These are phyloP conservation scores for Acyrthosiphon pisum DNA, from an alignment of 1,140 invertebrate species.

Conservation along the genomic window DNA sequence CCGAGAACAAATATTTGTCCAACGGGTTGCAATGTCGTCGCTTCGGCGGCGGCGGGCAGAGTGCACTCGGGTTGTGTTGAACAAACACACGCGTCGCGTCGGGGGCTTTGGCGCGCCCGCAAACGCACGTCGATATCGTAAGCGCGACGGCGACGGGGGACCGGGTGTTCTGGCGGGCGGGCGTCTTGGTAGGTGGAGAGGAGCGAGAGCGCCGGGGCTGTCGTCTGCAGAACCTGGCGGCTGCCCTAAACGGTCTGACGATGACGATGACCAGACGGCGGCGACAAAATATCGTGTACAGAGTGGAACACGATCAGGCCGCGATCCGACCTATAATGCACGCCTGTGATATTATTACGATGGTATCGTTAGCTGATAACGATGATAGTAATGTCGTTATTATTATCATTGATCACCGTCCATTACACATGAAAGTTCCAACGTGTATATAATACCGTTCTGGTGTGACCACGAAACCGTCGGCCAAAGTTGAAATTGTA, in stretches of 20 bases:
- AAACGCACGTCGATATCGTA: background rate
- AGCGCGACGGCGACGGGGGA: background rate
- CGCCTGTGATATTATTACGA: background rate
- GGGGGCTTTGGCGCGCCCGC: background rate
- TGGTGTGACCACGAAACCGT: background rate
- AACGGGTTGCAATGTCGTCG: background rate
- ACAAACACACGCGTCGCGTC: background rate
- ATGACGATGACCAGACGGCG: too few species aligned
- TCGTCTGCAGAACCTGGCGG: background rate
- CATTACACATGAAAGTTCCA: background rate
- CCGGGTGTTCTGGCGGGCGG: background rate
- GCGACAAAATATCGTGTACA: too few species aligned
- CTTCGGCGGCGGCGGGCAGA: background rate
- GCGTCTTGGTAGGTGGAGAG: background rate
- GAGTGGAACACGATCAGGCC: background rate
- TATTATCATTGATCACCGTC: background rate
- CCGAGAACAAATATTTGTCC: conserved; percentile 32
- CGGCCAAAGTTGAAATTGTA: background rate
- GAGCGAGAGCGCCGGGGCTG: background rate
- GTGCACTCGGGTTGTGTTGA: background rate
- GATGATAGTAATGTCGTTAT: too few species aligned
- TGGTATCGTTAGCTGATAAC: background rate
- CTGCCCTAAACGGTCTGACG: background rate
- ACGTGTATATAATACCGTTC: background rate
- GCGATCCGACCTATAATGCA: too few species aligned